Conservation (phyloP, 2,888 invertebrate species). For the Diarsia dahlii region DNA sequence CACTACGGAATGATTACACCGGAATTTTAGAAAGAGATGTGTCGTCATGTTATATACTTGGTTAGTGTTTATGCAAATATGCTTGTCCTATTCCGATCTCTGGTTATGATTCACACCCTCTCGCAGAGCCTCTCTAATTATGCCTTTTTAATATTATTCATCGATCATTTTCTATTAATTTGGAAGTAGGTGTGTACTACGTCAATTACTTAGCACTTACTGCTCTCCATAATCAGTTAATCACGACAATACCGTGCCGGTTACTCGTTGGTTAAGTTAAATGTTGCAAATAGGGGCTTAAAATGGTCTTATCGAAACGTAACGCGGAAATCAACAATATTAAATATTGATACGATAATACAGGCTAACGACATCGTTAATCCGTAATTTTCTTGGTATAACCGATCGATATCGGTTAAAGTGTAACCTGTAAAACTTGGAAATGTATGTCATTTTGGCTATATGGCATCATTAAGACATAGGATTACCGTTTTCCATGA, state of each 20-base stretch:
- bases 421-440: not conserved
- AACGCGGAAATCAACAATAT: not conserved
- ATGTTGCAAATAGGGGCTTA: not conserved
- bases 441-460: not conserved
- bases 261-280: not conserved
- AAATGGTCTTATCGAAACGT: not conserved
- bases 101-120: not conserved
- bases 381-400: not conserved
- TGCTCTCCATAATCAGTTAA: conserved; percentile 2
- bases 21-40: too few species aligned
- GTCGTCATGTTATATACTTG: too few species aligned
- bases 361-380: not conserved
- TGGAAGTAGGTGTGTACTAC: conserved; percentile 14
- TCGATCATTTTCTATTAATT: conserved; percentile 11
- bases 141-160: not conserved
- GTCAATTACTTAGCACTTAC: conserved; percentile 17
- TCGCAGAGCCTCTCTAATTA: not conserved
- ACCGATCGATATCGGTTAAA: not conserved
- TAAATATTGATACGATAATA: not conserved
- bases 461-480: too few species aligned
- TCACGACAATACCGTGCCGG: conserved; percentile 9
- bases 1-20: too few species aligned
- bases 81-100: not conserved
- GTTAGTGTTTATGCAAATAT: not conserved
- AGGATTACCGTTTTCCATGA: not conserved